A percentile compares a stretch with the other conserved stretches of the same genome.
phyloP scores from a whole-genome alignment of 2,888 invertebrate species.

The Abrostola triplasia region DNA sequence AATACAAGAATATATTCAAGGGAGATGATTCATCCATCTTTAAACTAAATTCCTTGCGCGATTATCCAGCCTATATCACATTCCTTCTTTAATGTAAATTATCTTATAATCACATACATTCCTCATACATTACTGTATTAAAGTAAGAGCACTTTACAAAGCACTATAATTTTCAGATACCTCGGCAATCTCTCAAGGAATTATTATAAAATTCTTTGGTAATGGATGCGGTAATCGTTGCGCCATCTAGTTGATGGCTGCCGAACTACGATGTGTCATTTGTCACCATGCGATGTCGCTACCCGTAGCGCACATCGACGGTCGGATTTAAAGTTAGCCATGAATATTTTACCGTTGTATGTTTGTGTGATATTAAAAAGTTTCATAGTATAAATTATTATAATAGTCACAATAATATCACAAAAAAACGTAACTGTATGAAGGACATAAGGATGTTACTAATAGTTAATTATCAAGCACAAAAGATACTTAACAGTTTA shows the following conservation, averaged over 20 bases:
- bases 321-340: not conserved
- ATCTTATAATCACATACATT: constrained; percentile 52
- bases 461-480: no score
- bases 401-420: no score
- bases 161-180: constrained; percentile 57
- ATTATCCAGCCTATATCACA: constrained; percentile 32
- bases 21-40: constrained; percentile 38
- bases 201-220: constrained; percentile 55
- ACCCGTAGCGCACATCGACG: constrained; percentile 46
- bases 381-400: no score
- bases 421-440: no score
- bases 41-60: constrained; percentile 28
- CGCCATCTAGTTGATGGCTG: constrained; percentile 76
- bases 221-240: constrained; percentile 44
- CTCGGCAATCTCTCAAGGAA: constrained; percentile 52
- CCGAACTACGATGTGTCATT: constrained; percentile 78
- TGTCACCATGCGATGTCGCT: constrained; percentile 85
- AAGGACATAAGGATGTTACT: no score
- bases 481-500: no score
- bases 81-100: constrained; percentile 49
- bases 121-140: constrained; percentile 47
- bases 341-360: no score
- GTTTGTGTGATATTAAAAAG: no score
- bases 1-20: not conserved
- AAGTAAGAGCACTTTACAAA: constrained; percentile 50